Evolutionary conservation across 2,888 invertebrate species (phyloP).

Genomic region (Rhamphomyia laevipes): DNA sequence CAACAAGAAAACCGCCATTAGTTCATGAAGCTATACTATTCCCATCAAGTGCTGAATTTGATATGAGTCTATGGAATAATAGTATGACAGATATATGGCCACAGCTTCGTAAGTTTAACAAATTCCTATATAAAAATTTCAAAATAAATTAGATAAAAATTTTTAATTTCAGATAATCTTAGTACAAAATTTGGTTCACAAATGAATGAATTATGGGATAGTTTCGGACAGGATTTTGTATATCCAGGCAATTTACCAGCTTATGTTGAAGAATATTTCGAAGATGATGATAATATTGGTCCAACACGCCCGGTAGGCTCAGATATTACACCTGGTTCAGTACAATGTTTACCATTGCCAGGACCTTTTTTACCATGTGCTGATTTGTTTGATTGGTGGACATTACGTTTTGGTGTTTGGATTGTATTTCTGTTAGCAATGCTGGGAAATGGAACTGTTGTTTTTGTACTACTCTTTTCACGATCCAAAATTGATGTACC

Average conservation of each 20-base stretch:
- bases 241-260: slow-evolving; percentile 58
- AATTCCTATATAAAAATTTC: not conserved
- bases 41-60: slow-evolving; percentile 57
- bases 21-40: slow-evolving; percentile 53
- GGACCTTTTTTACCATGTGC: slow-evolving; percentile 92
- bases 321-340: slow-evolving; percentile 30
- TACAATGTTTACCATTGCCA: slow-evolving; percentile 71
- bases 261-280: slow-evolving; percentile 61
- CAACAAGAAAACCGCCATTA: slow-evolving; percentile 40
- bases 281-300: slow-evolving; percentile 40
- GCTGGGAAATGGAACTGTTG: slow-evolving; percentile 91
- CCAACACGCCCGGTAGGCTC: slow-evolving; percentile 19
- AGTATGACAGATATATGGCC: slow-evolving; percentile 73
- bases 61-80: slow-evolving; percentile 67
- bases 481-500: slow-evolving; percentile 94
- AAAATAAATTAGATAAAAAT: not conserved
- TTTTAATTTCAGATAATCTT: slow-evolving; percentile 48
- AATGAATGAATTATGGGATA: slow-evolving; percentile 58
- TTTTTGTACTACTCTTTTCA: slow-evolving; percentile 83
- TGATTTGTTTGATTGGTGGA: slow-evolving; percentile 97
- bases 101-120: slow-evolving; percentile 50
- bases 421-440: slow-evolving; percentile 90
- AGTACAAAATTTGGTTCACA: slow-evolving; percentile 59
- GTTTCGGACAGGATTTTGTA: slow-evolving; percentile 54
- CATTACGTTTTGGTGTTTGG: slow-evolving; percentile 92